phyloP scores from a whole-genome alignment of 1,140 invertebrate species.

The Zaprionus africanus region DNA sequence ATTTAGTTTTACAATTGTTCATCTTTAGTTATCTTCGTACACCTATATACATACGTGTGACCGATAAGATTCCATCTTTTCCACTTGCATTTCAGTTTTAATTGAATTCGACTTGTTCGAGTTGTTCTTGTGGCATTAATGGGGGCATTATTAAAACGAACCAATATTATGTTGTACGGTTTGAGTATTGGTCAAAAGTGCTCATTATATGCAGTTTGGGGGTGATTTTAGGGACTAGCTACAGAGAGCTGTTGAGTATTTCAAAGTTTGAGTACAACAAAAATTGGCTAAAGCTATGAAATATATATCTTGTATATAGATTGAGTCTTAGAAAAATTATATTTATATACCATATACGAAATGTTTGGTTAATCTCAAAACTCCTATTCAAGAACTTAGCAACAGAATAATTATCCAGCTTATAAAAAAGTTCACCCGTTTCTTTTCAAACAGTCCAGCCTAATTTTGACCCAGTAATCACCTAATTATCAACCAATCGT shows the following conservation, averaged over 20 bases:
- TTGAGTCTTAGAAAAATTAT: neutral
- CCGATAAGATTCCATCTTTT: constrained; percentile 36
- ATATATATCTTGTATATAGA: neutral
- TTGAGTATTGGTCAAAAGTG: constrained; percentile 43
- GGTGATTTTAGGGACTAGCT: constrained; percentile 21
- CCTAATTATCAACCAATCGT: neutral
- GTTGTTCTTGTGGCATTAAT: constrained; percentile 41
- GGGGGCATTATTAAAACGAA: constrained; percentile 32
- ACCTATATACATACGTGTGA: constrained; percentile 42
- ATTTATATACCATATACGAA: neutral
- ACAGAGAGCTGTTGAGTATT: neutral
- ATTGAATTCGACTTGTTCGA: constrained; percentile 42
- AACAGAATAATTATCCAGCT: neutral
- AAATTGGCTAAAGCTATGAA: neutral
- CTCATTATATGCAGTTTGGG: constrained; percentile 18
- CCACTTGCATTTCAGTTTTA: constrained; percentile 28
- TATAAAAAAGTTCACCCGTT: neutral
- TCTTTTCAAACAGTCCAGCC: neutral
- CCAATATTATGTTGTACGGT: constrained; percentile 20
- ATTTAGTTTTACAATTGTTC: constrained; percentile 61
- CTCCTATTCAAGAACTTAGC: neutral
- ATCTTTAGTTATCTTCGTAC: constrained; percentile 54
- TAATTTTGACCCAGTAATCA: neutral
- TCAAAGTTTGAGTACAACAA: neutral
- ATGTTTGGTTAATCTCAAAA: neutral